These are phyloP conservation scores for Dicyema japonicum DNA, from an alignment of 1,140 invertebrate species.

Conservation along the genomic window DNA sequence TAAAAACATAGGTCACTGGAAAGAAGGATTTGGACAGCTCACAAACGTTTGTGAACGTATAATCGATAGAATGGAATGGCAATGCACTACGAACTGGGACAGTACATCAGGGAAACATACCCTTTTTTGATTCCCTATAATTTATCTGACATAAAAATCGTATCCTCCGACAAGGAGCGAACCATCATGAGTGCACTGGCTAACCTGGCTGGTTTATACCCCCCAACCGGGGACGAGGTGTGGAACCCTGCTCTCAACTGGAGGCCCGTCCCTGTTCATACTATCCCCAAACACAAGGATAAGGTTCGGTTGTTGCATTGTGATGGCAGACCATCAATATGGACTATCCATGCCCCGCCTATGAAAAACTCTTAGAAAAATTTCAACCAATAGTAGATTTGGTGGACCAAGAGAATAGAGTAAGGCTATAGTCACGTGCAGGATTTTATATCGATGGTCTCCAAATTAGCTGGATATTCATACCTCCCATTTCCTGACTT, in stretches of 20 bases:
- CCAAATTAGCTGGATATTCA: no score
- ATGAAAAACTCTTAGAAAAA: no score
- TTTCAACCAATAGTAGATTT: no score
- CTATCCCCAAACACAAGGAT: not conserved
- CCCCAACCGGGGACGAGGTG: not conserved
- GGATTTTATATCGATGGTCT: no score
- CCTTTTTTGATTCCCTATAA: constrained; percentile 23
- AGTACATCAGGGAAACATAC: constrained; percentile 34
- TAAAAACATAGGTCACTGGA: constrained; percentile 31
- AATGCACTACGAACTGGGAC: constrained; percentile 38
- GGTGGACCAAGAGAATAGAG: no score
- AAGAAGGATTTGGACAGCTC: constrained; percentile 21
- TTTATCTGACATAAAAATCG: no score
- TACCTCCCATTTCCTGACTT: no score
- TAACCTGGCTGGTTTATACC: constrained; percentile 3
- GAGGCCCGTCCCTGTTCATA: constrained; percentile 4
- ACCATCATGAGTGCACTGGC: constrained; percentile 3
- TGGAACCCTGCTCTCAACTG: not conserved
- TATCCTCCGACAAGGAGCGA: constrained; percentile 2
- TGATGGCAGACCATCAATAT: no score
- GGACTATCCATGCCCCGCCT: no score
- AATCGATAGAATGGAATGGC: constrained; percentile 44
- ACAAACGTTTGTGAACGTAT: no score
- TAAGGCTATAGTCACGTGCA: no score
- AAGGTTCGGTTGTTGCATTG: constrained; percentile 2